Percentiles rank a stretch among this genome's conserved stretches.
Conservation (phyloP, 2,888 invertebrate species). For the Eledone cirrhosa region DNA sequence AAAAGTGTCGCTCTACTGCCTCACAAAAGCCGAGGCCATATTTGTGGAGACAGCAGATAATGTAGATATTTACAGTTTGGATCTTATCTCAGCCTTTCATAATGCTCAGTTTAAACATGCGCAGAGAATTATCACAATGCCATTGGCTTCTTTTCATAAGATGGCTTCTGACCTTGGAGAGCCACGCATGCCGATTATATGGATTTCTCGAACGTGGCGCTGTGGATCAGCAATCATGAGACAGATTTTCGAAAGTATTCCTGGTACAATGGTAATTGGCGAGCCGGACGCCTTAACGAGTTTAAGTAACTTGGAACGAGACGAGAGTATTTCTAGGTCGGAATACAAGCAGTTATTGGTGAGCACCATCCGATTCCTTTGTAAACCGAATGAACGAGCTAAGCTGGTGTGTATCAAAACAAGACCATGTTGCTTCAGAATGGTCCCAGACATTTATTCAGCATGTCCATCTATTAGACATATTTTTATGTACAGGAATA, state of each 20-base stretch:
- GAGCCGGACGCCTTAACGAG: constrained; percentile 58
- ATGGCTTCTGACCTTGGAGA: constrained; percentile 57
- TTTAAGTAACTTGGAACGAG: constrained; percentile 48
- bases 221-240: constrained; percentile 56
- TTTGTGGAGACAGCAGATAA: constrained; percentile 54
- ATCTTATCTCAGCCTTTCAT: constrained; percentile 44
- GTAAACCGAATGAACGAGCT: constrained; percentile 56
- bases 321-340: constrained; percentile 44
- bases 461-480: constrained; percentile 51
- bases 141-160: constrained; percentile 58
- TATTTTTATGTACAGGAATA: constrained; percentile 57
- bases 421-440: constrained; percentile 51
- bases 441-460: constrained; percentile 50
- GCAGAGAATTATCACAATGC: constrained; percentile 53
- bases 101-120: constrained; percentile 55
- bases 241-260: constrained; percentile 54
- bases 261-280: constrained; percentile 50
- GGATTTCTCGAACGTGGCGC: constrained; percentile 53
- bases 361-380: constrained; percentile 53
- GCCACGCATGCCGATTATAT: constrained; percentile 53
- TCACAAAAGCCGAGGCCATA: constrained; percentile 55
- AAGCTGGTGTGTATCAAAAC: constrained; percentile 51
- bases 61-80: constrained; percentile 44
- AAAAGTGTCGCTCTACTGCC: constrained; percentile 54
- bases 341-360: constrained; percentile 55